phyloP scores from a whole-genome alignment of 2,888 invertebrate species.

The Pristionchus japonicus region DNA sequence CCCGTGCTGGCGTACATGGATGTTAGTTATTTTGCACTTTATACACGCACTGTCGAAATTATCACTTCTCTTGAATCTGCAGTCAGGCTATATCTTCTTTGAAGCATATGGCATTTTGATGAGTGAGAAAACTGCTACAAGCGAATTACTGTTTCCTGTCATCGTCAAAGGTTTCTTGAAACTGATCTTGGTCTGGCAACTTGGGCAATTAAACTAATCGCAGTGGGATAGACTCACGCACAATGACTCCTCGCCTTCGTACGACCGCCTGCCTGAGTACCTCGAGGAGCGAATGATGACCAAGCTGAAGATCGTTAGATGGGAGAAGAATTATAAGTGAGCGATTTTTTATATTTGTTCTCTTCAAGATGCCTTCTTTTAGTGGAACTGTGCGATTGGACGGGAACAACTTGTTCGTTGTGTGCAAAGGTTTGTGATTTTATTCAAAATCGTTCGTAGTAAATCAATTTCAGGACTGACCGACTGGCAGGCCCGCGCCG shows the following conservation, averaged over 20 bases:
- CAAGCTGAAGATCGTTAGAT: conserved; percentile 28
- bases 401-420: conserved; percentile 64
- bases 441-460: conserved; percentile 6
- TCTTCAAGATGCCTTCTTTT: not conserved
- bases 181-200: no score
- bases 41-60: no score
- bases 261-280: conserved; percentile 30
- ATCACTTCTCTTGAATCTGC: no score
- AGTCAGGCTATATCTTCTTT: no score
- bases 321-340: not conserved
- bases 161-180: no score
- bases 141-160: no score
- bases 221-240: conserved; percentile 10
- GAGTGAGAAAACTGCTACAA: no score
- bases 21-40: conserved; percentile 5
- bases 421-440: conserved; percentile 52
- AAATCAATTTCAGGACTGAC: conserved; percentile 16
- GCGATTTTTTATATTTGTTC: not conserved
- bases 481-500: conserved; percentile 66
- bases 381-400: conserved; percentile 55
- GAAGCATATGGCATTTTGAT: no score
- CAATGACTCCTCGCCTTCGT: not conserved
- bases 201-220: no score
- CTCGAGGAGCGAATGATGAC: conserved; percentile 32
- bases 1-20: conserved; percentile 27